Evolutionary conservation across 1,140 invertebrate species (phyloP).

Genomic region (Dolichoris vasculosae): DNA sequence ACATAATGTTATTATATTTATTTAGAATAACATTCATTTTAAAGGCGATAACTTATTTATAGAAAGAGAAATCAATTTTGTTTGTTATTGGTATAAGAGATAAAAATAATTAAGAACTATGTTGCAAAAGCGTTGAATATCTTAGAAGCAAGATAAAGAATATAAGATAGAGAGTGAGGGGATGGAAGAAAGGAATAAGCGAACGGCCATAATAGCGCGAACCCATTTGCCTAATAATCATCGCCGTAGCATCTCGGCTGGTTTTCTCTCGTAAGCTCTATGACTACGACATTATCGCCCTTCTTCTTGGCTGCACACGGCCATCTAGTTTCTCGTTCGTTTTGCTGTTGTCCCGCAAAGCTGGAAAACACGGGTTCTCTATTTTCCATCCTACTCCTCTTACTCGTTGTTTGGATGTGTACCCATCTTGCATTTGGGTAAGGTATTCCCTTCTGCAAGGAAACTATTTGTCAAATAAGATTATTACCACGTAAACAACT

Average conservation of each 20-base stretch:
- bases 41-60: too few relatives aligned
- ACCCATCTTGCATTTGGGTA: neutral
- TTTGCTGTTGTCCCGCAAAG: conserved; percentile 24
- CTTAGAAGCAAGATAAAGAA: neutral
- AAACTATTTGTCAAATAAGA: conserved; percentile 70
- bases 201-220: conserved; percentile 61
- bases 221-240: conserved; percentile 72
- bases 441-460: conserved; percentile 51
- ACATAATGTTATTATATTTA: too few relatives aligned
- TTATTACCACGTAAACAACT: conserved; percentile 71
- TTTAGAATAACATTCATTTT: too few relatives aligned
- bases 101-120: neutral
- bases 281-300: conserved; percentile 67
- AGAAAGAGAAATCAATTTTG: too few relatives aligned
- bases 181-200: neutral
- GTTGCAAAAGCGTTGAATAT: neutral
- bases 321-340: conserved; percentile 25
- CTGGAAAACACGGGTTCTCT: conserved; percentile 44
- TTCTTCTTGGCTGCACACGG: conserved; percentile 72
- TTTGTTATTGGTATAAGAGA: too few relatives aligned
- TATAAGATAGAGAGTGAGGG: neutral
- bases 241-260: conserved; percentile 39
- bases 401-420: neutral
- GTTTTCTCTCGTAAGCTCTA: conserved; percentile 51
- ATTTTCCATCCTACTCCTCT: neutral